Base-by-base conservation (phyloP, 35 echinoderm and acorn worm genomes). In the Ptychodera flava region DNA sequence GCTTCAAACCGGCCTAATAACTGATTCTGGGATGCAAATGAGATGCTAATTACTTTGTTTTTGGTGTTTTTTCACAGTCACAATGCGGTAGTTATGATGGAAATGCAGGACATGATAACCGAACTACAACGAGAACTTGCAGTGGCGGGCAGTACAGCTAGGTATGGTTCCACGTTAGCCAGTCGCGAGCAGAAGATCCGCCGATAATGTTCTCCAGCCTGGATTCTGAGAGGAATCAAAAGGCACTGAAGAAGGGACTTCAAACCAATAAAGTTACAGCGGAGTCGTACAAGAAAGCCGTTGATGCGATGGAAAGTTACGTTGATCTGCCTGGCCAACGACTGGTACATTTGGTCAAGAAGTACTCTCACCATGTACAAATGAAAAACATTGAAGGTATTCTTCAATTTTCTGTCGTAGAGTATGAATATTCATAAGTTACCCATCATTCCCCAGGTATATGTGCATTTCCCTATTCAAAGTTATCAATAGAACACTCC, bases 301-400 rank as follows among this genome's bases (percentile, higher is more conserved):
- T 97, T 2, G 86, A 82, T 28, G 38, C 93, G 30, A 94, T 99
- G 96, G 93, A 99, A 33, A 88, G 91, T 84, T 94, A 99, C 53
- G 92, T 89, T 32, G 79, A 91, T 38, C 80, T 99, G 27, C 96
- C 92, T 79, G 91, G 85, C 0, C 90, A 99, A 79, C 85, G 96
- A 34, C 90, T 99, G 2, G 84, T 90, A 0, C 88, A 99, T 64
- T 80, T 99, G 1, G 90, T 94, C 27, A 88, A 92, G 75, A 99
- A 99, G 53, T 99, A 99, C 33, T 82, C 92, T 0, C 96, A 99
- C 38, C 96, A 97, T 78, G 89, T 88, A 45, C 88, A 94, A 31
- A 99, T 99, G 96, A 99, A 99, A 82, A 34, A 77, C 15, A 99
- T 99, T 33, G 96, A 99, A 94, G 93, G 96, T 97, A 90, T 75